Evolutionary conservation across 2,113 vertebrate species (phyloP).

Genomic region (Lagopus muta): DNA sequence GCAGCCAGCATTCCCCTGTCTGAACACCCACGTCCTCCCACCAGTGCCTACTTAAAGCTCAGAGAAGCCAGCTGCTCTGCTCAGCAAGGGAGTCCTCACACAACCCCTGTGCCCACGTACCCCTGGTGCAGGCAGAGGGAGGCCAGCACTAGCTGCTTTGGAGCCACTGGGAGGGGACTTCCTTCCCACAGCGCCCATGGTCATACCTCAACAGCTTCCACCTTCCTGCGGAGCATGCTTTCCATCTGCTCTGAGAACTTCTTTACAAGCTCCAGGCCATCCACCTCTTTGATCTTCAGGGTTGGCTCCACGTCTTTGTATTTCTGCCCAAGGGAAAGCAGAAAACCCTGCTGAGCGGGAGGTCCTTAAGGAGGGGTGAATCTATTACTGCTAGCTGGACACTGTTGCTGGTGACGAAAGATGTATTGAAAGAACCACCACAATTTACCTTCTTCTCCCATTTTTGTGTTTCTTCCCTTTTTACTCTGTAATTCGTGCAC

Average conservation of each 20-base stretch:
- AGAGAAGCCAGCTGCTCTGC: background rate
- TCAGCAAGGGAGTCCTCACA: conserved; percentile 20
- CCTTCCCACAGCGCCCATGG: background rate
- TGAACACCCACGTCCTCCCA: conserved; percentile 43
- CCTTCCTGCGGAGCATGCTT: conserved; percentile 92
- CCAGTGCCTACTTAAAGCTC: conserved; percentile 55
- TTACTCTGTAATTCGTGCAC: background rate
- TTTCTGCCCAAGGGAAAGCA: conserved; percentile 78
- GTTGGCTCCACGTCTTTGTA: conserved; percentile 91
- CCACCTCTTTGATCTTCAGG: conserved; percentile 90
- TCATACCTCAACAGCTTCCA: conserved; percentile 91
- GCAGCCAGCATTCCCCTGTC: conserved; percentile 61
- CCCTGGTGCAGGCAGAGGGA: background rate
- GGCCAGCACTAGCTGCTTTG: background rate
- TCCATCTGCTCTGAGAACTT: conserved; percentile 95
- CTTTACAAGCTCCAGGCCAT: conserved; percentile 90
- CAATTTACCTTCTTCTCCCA: background rate
- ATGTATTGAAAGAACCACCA: background rate
- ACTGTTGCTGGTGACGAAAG: background rate
- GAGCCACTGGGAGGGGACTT: background rate
- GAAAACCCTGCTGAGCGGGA: background rate
- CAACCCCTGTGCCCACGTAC: background rate
- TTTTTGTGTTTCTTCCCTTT: background rate
- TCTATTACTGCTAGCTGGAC: background rate
- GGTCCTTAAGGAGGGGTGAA: background rate